A percentile compares a stretch with the other conserved stretches of the same genome.
Conservation (phyloP, 2,113 vertebrate genomes). For the Notiomystis cincta region DNA sequence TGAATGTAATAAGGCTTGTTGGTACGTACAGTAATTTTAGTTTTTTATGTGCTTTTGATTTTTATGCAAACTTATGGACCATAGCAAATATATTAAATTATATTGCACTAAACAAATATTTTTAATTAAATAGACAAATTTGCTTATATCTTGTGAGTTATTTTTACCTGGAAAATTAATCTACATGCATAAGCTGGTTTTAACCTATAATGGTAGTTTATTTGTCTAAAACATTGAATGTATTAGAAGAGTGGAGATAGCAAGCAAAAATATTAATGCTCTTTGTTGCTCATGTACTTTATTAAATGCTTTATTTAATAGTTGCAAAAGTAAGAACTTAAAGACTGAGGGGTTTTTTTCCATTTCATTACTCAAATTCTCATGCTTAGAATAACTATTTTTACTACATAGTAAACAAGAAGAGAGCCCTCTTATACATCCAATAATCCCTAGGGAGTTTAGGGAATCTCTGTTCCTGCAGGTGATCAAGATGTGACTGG, state of each 20-base stretch:
- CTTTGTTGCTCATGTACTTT: background rate
- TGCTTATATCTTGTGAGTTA: background rate
- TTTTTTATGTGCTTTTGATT: background rate
- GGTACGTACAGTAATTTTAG: conserved; percentile 78
- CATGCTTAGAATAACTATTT: background rate
- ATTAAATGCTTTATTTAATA: background rate
- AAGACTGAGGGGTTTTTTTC: rapidly evolving
- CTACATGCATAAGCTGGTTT: background rate
- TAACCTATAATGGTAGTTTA: background rate
- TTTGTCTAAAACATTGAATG: background rate
- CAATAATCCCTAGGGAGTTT: background rate
- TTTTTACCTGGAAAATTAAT: background rate
- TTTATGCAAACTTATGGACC: background rate
- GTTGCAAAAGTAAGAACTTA: background rate
- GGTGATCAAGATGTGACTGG: rapidly evolving
- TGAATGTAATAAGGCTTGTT: conserved; percentile 95
- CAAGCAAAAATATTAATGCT: background rate
- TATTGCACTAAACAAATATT: background rate
- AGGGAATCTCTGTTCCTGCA: background rate
- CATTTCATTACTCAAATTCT: background rate
- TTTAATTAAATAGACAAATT: background rate
- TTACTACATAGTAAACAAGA: background rate
- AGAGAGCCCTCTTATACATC: background rate
- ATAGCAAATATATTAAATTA: background rate
- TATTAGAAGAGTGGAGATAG: background rate